Evolutionary conservation across 2,113 vertebrate species (phyloP).

Genomic region (Oriolus oriolus): DNA sequence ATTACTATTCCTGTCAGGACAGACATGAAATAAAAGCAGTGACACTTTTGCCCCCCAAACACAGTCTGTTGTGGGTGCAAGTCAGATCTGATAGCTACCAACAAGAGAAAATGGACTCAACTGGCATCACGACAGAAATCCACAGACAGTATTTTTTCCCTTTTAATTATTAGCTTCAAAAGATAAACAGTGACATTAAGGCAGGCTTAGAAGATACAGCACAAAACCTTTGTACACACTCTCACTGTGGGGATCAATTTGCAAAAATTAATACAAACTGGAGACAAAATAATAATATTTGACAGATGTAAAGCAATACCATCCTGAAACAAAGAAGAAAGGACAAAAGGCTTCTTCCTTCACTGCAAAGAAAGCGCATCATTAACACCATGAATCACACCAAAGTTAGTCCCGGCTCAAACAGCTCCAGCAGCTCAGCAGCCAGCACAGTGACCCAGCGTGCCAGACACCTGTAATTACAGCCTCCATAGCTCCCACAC

Average conservation of each 20-base stretch:
- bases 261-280: slow-evolving; percentile 10
- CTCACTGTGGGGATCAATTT: neutral
- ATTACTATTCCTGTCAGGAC: slow-evolving; percentile 15
- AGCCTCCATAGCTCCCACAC: neutral
- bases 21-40: slow-evolving; percentile 20
- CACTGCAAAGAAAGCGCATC: neutral
- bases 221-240: neutral
- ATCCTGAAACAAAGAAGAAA: neutral
- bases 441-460: neutral
- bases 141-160: neutral
- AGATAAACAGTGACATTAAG: slow-evolving; percentile 15
- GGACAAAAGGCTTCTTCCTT: neutral
- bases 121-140: neutral
- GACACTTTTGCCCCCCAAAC: neutral
- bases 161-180: slow-evolving; percentile 62
- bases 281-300: neutral
- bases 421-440: neutral
- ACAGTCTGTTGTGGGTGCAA: neutral
- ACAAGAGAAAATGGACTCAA: neutral
- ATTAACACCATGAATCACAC: neutral
- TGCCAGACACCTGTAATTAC: neutral
- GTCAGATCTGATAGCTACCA: slow-evolving; percentile 2
- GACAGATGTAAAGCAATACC: neutral
- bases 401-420: neutral
- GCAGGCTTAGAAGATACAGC: slow-evolving; percentile 7